phyloP scores from a whole-genome alignment of 2,888 invertebrate genomes.

The Dilophus febrilis region DNA sequence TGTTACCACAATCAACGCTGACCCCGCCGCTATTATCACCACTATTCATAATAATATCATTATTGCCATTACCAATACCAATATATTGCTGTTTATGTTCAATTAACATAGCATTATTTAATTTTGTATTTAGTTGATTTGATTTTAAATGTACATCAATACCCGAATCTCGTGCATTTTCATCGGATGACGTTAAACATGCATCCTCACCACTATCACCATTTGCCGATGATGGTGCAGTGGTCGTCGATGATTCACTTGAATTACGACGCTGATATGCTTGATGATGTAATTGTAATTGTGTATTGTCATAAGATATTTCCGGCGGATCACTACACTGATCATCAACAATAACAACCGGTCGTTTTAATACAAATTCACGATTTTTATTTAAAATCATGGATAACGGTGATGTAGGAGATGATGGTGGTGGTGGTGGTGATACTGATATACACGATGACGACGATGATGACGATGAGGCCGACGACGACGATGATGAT shows the following conservation, averaged over 20 bases:
- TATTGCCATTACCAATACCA: constrained; percentile 30
- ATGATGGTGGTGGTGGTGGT: background rate
- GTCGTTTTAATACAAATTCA: too few relatives aligned
- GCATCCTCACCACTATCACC: constrained; percentile 1
- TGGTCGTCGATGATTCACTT: constrained; percentile 7
- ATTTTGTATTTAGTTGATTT: constrained; percentile 2
- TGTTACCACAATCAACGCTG: background rate
- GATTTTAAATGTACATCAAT: constrained; percentile 36
- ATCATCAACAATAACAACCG: too few relatives aligned
- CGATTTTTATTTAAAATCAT: constrained; percentile 36
- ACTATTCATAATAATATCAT: constrained; percentile 20
- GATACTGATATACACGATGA: constrained; percentile 17
- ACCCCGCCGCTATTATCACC: background rate
- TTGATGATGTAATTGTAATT: too few relatives aligned
- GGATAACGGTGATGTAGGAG: constrained; percentile 27
- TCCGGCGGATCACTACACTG: too few relatives aligned
- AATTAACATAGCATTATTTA: background rate
- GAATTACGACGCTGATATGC: constrained; percentile 14
- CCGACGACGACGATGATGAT: constrained; percentile 10
- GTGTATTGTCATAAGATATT: too few relatives aligned
- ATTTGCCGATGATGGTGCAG: background rate
- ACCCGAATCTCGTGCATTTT: constrained; percentile 47
- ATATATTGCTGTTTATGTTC: constrained; percentile 34
- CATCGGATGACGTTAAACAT: constrained; percentile 36
- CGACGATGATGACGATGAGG: constrained; percentile 24